A percentile compares a stretch with the other conserved stretches of the same genome.
Conservation (phyloP, 1,140 invertebrate genomes). For the Brachionus rotundiformis region DNA sequence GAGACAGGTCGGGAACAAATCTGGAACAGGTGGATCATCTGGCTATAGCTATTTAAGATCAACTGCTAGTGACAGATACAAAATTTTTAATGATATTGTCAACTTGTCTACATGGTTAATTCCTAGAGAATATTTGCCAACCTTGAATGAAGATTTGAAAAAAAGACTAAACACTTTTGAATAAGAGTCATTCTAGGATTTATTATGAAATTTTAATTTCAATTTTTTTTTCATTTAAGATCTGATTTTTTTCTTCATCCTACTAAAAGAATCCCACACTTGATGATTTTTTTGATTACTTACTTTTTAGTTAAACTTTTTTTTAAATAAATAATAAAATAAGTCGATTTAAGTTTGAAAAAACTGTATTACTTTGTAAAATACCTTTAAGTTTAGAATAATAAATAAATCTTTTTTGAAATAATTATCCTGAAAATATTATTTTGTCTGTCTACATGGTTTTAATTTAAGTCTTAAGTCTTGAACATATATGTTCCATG, state of each 20-base stretch:
- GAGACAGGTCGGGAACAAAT: slow-evolving; percentile 93
- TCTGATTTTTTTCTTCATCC: neutral
- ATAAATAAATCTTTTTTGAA: too few species aligned
- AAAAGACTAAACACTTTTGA: slow-evolving; percentile 53
- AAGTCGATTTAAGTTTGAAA: too few species aligned
- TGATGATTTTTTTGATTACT: neutral
- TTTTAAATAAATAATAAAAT: neutral
- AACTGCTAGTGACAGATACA: slow-evolving; percentile 94
- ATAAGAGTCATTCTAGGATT: neutral
- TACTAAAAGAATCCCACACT: neutral
- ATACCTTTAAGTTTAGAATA: too few species aligned
- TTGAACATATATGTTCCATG: too few species aligned
- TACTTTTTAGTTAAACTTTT: neutral
- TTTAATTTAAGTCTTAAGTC: too few species aligned
- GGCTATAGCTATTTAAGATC: slow-evolving; percentile 96
- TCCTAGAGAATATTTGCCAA: slow-evolving; percentile 84
- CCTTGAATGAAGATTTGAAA: slow-evolving; percentile 75
- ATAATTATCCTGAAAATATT: too few species aligned
- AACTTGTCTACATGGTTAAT: slow-evolving; percentile 94
- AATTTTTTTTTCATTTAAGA: slow-evolving; percentile 31
- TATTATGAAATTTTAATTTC: neutral
- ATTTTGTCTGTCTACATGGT: too few species aligned
- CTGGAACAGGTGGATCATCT: slow-evolving; percentile 94
- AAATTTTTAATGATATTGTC: slow-evolving; percentile 95
- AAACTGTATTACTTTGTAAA: too few species aligned